Conservation (phyloP, 2,113 vertebrate genomes). For the Percina caprodes region DNA sequence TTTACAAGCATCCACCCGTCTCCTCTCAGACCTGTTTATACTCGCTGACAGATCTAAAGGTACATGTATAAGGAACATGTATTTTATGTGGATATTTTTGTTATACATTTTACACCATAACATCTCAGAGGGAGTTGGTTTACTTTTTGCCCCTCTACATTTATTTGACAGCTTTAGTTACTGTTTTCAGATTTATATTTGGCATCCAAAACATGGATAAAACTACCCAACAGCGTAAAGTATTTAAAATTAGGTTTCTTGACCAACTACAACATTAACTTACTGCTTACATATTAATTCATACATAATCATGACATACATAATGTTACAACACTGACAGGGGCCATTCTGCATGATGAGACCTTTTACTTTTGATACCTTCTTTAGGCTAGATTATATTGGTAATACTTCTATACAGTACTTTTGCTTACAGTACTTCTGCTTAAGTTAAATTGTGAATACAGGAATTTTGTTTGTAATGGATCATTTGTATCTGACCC, state of each 20-base stretch:
- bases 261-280: neutral
- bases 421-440: neutral
- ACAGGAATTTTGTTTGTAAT: neutral
- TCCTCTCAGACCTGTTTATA: slow-evolving; percentile 15
- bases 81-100: neutral
- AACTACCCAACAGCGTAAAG: neutral
- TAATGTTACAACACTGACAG: neutral
- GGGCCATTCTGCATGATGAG: neutral
- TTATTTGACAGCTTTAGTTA: neutral
- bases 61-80: neutral
- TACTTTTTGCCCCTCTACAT: neutral
- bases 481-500: no score
- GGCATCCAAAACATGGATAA: neutral
- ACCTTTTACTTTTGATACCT: neutral
- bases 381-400: neutral
- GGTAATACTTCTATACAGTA: neutral
- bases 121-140: neutral
- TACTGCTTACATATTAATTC: neutral
- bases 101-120: neutral
- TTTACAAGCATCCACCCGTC: slow-evolving; percentile 5
- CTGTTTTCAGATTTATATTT: neutral
- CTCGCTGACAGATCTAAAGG: neutral
- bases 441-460: neutral
- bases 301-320: neutral
- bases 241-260: neutral